Base-by-base conservation (phyloP, 2,888 invertebrate genomes). In the Pollenia griseotomentosa region DNA sequence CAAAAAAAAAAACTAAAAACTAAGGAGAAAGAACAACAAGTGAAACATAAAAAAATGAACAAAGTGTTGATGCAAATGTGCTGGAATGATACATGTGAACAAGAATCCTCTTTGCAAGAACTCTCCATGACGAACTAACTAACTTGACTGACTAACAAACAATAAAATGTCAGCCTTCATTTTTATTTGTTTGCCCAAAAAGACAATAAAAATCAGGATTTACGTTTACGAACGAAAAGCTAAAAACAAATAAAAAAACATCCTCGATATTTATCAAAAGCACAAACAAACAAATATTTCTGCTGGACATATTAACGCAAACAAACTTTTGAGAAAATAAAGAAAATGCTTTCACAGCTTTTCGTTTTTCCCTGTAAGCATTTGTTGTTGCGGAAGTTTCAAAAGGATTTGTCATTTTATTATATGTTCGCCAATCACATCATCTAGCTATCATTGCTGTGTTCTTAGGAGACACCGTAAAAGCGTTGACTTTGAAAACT, bases 131-230 rank as follows among this genome's bases (percentile, higher is more conserved):
- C 12, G 44, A 46, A 46, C 14, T 23, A 57, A 7, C 14, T n/a
- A 19, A 55, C 14, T 33, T 33, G 59, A 68, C 79, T 59, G 59
- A 79, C 70, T 68, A 42, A 46, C 12, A 59, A 53, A 48, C 61
- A 70, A 51, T 53, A 46, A 80, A 70, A 63, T 53, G 42, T 23
- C 46, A 74, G 68, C 55, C 59, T 79, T 68, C 23, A 68, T 68
- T 53, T 57, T 80, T 75, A 42, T 80, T 80, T 80, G 70, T 33
- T 33, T 33, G 33, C 6, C 59, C 46, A 61, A 59, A 78, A 66
- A 33, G 14, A 33, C 14, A 40, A 53, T 61, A 44, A 51, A 53
- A 51, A 44, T 16, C n/a, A 51, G 53, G 44, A 71, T 71, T 44
- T 71, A 33, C 33, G 44, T 44, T n/a, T 10, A 75, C 51, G 42